Evolutionary conservation across 2,797 vertebrate genomes (phyloP), one percentile per base, ranked within the genome.

Genomic region (Eidolon dupreanum): DNA sequence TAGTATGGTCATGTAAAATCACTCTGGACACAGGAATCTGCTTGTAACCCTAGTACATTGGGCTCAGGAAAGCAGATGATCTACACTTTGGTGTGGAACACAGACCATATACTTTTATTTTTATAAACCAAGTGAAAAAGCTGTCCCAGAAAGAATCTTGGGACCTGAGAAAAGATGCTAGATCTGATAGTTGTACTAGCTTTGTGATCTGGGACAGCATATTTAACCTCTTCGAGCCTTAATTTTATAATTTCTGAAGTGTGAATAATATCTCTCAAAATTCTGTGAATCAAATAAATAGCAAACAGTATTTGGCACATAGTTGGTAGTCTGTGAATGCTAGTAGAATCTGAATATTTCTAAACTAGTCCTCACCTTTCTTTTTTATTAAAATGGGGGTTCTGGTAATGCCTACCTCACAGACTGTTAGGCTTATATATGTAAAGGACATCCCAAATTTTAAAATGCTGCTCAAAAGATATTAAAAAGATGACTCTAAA

Each of bases 401-500:
- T 41, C 33, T 84, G 17, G 22, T 70, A 88, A 51, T 68, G 5
- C 22, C 74, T 26, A 68, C 26, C 26, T 88, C 36, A 31, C 26
- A 19, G 51, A 59, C 66, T 63, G 4, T 90, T 87, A 49, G 55
- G 51, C 59, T 55, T 73, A 15, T 55, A 16, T 55, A 11, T 74
- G 22, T 84, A 82, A 85, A 74, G 15, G 16, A 10, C 33, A 81
- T 90, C 3, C 13, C 28, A 73, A 28, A 22, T 49, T 88, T 78
- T 61, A 71, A 84, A 95, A 38, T 81, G 28, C 46, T 89, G 16
- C 55, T 88, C 59, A 61, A 84, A 96, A 84, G 73, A 41, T 92
- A 16, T 68, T 53, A 79, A 65, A 68, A n/a, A 77, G 28, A 36
- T 88, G 28, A 66, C 49, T 95, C 77, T 41, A 61, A 75, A 59